phyloP scores from a whole-genome alignment of 2,113 vertebrate genomes.

The Zosterops pallidus region DNA sequence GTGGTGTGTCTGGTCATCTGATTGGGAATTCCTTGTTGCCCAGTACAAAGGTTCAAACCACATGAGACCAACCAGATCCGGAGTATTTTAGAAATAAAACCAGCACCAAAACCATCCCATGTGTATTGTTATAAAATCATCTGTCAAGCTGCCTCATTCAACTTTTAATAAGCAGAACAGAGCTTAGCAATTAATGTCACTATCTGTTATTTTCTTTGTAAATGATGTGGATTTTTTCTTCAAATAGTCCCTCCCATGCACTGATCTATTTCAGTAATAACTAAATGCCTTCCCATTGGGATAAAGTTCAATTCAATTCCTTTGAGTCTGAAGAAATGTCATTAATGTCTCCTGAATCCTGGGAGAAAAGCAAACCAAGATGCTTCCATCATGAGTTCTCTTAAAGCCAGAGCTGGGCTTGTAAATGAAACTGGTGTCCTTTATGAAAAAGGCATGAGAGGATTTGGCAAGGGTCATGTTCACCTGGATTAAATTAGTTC shows the following conservation, averaged over 20 bases:
- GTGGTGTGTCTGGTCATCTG: not conserved
- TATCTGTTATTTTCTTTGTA: conserved; percentile 27
- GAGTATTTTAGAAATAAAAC: not conserved
- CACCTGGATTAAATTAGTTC: not conserved
- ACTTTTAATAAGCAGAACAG: conserved; percentile 27
- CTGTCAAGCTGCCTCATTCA: not conserved
- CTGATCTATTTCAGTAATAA: not conserved
- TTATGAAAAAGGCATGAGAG: not conserved
- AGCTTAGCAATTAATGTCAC: conserved; percentile 23
- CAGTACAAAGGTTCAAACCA: not conserved
- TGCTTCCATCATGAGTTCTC: not conserved
- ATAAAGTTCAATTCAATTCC: not conserved
- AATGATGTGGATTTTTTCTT: not conserved
- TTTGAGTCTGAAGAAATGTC: not conserved
- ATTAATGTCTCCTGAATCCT: not conserved
- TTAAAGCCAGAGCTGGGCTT: not conserved
- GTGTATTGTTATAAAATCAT: not conserved
- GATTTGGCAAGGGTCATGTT: not conserved
- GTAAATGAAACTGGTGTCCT: not conserved
- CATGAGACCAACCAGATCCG: not conserved
- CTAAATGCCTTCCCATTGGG: not conserved
- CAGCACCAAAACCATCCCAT: not conserved
- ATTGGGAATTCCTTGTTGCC: not conserved
- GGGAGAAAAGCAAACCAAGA: not conserved
- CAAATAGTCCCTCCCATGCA: not conserved